Base-by-base conservation (phyloP, 1,140 invertebrate species). In the Arion vulgaris region DNA sequence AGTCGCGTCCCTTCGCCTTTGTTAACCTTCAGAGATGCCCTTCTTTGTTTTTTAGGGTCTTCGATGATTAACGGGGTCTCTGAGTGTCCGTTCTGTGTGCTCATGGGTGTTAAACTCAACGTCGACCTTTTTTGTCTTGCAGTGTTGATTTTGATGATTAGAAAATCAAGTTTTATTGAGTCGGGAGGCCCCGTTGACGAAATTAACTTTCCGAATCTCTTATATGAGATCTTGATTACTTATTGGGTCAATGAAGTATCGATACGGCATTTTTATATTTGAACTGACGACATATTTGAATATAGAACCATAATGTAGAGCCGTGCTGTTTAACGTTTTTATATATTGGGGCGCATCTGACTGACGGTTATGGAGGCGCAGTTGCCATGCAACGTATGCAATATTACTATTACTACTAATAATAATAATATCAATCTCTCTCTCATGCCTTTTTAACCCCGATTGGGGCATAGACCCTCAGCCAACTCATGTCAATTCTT, bases 1-100 rank as follows among this genome's bases (percentile, higher is more conserved):
- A 78, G 76, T 78, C 76, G 57, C 57, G 76, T 68, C 76, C 76
- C 76, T 26, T 78, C 19, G 76, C 76, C 76, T 78, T 78, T 78
- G 76, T 78, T 75, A 75, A 75, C 73, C 73, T 75, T 75, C 53
- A 75, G 39, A 75, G 41, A 5, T 75, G 73, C 45, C 73, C 73
- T 45, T 51, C 73, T 49, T 75, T 75, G 73, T 75, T 75, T 75
- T 75, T 75, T 75, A 26, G 73, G n/a, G 1, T 49, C 73, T 51
- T 34, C 2, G 45, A 75, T 75, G 73, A 75, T 75, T 75, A 49
- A 75, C 38, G 45, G 38, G 73, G 62, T 49, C 41, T 75, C 73
- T 34, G n/a, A 28, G 41, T 51, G 73, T 34, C 39, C 73, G 73
- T 75, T 45, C 53, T 49, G 38, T 51, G 62, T 66, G 62, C 62